Evolutionary conservation across 2,113 vertebrate genomes (phyloP).

Genomic region (Trogon surrucura): DNA sequence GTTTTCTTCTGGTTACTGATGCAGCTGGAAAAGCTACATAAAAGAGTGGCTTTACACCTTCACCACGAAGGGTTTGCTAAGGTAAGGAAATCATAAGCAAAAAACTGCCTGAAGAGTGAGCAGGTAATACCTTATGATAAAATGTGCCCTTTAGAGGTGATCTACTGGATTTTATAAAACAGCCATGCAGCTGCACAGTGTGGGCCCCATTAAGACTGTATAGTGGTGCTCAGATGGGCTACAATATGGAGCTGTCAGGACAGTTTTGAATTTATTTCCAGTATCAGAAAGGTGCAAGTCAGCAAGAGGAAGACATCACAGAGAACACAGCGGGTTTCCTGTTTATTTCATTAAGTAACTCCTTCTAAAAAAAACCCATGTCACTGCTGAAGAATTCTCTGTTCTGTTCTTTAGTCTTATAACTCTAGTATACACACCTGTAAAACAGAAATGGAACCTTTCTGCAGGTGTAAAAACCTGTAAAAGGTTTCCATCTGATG

Average conservation of each 20-base stretch:
- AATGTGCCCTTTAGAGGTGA: neutral
- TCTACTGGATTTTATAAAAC: neutral
- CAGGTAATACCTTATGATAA: neutral
- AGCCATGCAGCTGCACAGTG: neutral
- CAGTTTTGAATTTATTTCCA: neutral
- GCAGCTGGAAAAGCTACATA: neutral
- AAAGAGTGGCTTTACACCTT: neutral
- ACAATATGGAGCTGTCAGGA: neutral
- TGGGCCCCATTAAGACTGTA: neutral
- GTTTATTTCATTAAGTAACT: neutral
- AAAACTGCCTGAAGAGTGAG: neutral
- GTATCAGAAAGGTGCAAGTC: neutral
- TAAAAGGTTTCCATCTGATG: neutral
- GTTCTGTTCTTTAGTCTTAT: neutral
- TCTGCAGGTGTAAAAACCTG: neutral
- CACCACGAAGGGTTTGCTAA: neutral
- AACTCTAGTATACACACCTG: neutral
- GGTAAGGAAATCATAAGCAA: neutral
- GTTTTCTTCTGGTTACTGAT: neutral
- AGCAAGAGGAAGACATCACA: neutral
- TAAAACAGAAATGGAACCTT: neutral
- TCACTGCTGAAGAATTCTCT: neutral
- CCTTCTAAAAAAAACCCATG: neutral
- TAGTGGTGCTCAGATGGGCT: neutral
- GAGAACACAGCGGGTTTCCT: neutral